Conservation (phyloP, 2,113 vertebrate species). For the Brachypodius melanocephalos region DNA sequence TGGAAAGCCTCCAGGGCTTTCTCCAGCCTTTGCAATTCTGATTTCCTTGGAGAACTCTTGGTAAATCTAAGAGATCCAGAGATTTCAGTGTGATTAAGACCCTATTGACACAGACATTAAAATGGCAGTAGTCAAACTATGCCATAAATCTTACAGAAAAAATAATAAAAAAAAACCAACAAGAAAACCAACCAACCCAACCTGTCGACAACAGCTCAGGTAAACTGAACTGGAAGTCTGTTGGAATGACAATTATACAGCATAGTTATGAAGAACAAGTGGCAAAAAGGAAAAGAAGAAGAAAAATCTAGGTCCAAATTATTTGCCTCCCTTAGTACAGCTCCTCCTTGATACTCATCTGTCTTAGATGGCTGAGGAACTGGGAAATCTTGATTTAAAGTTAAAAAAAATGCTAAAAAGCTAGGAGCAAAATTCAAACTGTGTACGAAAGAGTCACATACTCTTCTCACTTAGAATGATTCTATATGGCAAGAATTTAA, state of each 20-base stretch:
- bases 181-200: background rate
- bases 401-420: background rate
- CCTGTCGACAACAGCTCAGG: background rate
- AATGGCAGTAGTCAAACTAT: background rate
- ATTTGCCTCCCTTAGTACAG: background rate
- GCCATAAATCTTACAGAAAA: background rate
- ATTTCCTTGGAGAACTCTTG: slow-evolving; percentile 56
- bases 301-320: background rate
- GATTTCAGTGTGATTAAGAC: slow-evolving; percentile 55
- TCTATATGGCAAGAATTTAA: background rate
- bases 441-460: background rate
- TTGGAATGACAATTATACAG: background rate
- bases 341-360: background rate
- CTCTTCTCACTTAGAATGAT: background rate
- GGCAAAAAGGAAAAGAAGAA: background rate
- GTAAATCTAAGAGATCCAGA: slow-evolving; percentile 46
- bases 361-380: background rate
- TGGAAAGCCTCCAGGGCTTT: slow-evolving; percentile 51
- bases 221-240: background rate
- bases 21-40: slow-evolving; percentile 56
- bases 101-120: slow-evolving; percentile 55
- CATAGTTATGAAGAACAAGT: background rate
- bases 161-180: background rate
- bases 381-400: background rate
- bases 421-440: background rate